Conservation (phyloP, 2,888 invertebrate species). For the Catocala nupta region DNA sequence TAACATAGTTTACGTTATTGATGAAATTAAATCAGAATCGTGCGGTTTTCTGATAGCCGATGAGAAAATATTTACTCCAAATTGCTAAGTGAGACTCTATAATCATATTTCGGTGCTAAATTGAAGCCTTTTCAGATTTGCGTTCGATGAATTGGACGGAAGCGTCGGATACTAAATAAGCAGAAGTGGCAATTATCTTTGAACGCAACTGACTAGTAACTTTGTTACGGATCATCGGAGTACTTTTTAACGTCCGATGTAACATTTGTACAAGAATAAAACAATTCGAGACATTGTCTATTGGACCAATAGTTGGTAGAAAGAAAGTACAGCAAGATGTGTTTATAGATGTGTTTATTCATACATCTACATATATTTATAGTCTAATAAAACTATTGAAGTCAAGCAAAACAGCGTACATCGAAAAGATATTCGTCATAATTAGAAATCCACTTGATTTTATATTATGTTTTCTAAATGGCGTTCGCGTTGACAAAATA, state of each 20-base stretch:
- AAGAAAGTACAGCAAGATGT: too few relatives aligned
- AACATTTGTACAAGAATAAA: constrained; percentile 6
- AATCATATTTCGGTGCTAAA: constrained; percentile 60
- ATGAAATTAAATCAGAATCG: constrained; percentile 46
- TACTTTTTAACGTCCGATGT: constrained; percentile 15
- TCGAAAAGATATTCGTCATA: too few relatives aligned
- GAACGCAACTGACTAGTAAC: constrained; percentile 23
- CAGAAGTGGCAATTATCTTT: constrained; percentile 50
- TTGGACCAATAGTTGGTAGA: not conserved
- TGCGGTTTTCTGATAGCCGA: constrained; percentile 35
- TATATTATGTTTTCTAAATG: too few relatives aligned
- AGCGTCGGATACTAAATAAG: constrained; percentile 55
- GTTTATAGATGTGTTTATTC: too few relatives aligned
- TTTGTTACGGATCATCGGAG: constrained; percentile 13
- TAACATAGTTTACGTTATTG: constrained; percentile 41
- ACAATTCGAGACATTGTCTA: not conserved
- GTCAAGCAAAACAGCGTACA: too few relatives aligned
- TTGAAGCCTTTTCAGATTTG: constrained; percentile 61
- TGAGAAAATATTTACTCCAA: constrained; percentile 48
- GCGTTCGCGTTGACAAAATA: too few relatives aligned
- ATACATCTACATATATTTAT: too few relatives aligned
- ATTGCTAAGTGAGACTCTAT: constrained; percentile 49
- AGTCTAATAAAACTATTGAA: too few relatives aligned
- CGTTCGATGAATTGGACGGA: constrained; percentile 48
- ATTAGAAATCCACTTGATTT: too few relatives aligned